Evolutionary conservation across 2,797 vertebrate species (phyloP), one percentile per base, ranked within the genome.

Genomic region (Antennarius maculatus): DNA sequence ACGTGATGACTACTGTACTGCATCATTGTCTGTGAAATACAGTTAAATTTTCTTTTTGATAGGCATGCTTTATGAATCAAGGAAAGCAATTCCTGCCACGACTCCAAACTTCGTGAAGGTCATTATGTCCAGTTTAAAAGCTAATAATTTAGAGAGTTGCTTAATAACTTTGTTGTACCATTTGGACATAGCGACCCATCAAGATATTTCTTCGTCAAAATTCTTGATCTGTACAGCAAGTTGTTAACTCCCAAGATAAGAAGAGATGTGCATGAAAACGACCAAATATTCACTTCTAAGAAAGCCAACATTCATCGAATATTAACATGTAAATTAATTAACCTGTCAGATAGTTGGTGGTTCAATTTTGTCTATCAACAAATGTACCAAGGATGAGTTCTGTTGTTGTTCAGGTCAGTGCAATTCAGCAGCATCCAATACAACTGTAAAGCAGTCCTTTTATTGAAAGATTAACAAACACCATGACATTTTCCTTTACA

Each of bases 1-100:
- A 47, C 51, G 14, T 31, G 51, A 58, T 58, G 18, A 52, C 54
- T 23, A 28, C 42, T 70, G 55, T 9, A 57, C 27, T 43, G 54
- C 18, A 15, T 50, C 9, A 18, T 52, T 61, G 58, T 52, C 49
- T 23, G 8, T 29, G 7, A 51, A 17, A n/a, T 15, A 15, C 28
- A 45, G 0, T 34, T 2, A 15, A 5, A 10, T 54, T 39, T 8
- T 56, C 18, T 54, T 17, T 41, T 48, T 12, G 42, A 51, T 16
- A 14, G 29, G 14, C 5, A 37, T 16, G 31, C 23, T n/a, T 14
- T 18, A 9, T 43, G 5, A 4, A 29, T 7, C n/a, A 4, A 3
- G n/a, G 34, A 17, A 6, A 3, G 5, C 54, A 42, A 63, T 14
- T 37, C 13, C 29, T 34, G 18, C 11, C 8, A 17, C 46, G 42